Conservation (phyloP, 2,888 invertebrate species). For the Bimastos eiseni region DNA sequence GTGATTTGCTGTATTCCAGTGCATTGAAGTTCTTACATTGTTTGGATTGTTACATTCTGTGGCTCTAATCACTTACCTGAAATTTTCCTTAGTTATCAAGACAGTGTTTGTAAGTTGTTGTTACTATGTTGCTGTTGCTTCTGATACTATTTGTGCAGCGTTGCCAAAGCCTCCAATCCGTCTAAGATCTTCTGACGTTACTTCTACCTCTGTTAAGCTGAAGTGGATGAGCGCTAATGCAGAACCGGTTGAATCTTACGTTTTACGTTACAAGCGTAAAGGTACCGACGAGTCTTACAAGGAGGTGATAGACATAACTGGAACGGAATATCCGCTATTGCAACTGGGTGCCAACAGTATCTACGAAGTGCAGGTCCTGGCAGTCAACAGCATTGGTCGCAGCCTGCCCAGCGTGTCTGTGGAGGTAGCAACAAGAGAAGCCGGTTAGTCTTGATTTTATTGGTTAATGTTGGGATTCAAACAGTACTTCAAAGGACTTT, state of each 20-base stretch:
- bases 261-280: conserved; percentile 85
- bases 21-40: too few species aligned
- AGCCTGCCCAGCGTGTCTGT: conserved; percentile 85
- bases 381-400: conserved; percentile 89
- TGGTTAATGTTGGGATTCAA: not conserved
- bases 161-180: conserved; percentile 87
- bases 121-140: not conserved
- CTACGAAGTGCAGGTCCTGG: conserved; percentile 93
- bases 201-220: conserved; percentile 86
- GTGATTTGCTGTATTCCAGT: too few species aligned
- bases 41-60: too few species aligned
- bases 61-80: too few species aligned
- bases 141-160: conserved; percentile 68
- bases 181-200: conserved; percentile 87
- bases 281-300: conserved; percentile 67
- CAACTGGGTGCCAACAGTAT: conserved; percentile 86
- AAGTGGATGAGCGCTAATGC: conserved; percentile 74
- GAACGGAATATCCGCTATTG: conserved; percentile 83
- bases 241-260: conserved; percentile 86
- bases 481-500: not conserved
- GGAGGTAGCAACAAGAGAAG: conserved; percentile 89
- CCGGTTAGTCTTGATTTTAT: conserved; percentile 18
- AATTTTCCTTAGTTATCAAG: too few species aligned
- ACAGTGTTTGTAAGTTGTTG: not conserved
- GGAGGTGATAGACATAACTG: conserved; percentile 89